Evolutionary conservation across 2,113 vertebrate species (phyloP).

Genomic region (Murina feae): DNA sequence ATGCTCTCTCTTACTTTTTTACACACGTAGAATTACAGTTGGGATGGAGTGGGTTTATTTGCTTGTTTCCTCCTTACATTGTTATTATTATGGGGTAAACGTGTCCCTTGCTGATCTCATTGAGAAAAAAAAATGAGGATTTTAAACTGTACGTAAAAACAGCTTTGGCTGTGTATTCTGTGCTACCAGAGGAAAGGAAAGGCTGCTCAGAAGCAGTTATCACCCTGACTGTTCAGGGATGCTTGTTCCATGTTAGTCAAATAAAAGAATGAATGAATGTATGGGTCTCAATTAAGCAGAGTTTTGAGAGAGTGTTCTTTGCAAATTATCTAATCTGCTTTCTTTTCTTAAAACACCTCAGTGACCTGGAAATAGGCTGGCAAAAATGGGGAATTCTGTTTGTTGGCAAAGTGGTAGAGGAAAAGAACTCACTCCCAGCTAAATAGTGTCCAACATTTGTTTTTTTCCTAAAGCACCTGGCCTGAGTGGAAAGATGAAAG

Average conservation of each 20-base stretch:
- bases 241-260: not conserved
- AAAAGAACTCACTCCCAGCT: not conserved
- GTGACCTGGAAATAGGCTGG: not conserved
- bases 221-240: not conserved
- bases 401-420: not conserved
- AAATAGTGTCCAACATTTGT: not conserved
- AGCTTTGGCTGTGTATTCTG: not conserved
- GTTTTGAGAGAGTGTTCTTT: not conserved
- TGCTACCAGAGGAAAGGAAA: not conserved
- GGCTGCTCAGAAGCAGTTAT: not conserved
- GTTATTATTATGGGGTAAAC: conserved; percentile 1
- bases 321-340: not conserved
- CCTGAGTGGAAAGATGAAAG: conserved; percentile 9
- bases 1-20: not conserved
- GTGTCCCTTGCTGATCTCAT: conserved; percentile 22
- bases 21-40: not conserved
- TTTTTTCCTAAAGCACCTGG: not conserved
- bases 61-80: conserved; percentile 17
- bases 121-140: not conserved
- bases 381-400: not conserved
- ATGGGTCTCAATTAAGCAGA: not conserved
- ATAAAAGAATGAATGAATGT: not conserved
- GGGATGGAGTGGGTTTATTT: conserved; percentile 4
- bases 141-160: not conserved
- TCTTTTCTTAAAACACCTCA: not conserved